These are phyloP conservation scores for Adelognathus sp. DNA, from an alignment of 2,888 invertebrate genomes.

Conservation along the genomic window DNA sequence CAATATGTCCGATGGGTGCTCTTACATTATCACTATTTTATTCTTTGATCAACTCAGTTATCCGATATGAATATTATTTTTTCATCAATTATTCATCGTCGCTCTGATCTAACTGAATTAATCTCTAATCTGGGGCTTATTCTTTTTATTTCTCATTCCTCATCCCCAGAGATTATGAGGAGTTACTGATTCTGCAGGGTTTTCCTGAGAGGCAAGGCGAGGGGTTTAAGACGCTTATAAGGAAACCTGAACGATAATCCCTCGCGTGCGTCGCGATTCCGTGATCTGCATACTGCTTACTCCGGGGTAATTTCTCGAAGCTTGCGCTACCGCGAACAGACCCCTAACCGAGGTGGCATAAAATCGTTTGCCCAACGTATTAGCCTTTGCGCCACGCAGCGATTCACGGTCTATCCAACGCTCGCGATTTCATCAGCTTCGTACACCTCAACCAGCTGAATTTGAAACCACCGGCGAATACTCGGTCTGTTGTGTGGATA, in stretches of 20 bases:
- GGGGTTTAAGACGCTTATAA: conserved; percentile 55
- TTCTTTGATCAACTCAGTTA: neutral
- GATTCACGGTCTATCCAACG: conserved; percentile 69
- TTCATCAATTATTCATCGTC: neutral
- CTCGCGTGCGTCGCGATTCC: conserved; percentile 74
- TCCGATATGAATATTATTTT: neutral
- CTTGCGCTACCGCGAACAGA: conserved; percentile 41
- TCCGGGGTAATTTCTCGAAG: conserved; percentile 70
- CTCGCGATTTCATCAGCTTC: conserved; percentile 66
- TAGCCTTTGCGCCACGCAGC: conserved; percentile 68
- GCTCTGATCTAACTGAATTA: neutral
- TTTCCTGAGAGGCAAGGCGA: conserved; percentile 12
- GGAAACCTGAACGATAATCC: conserved; percentile 70
- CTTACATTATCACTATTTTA: neutral
- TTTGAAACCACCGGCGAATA: neutral
- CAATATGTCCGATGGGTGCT: neutral
- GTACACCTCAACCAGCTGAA: conserved; percentile 26
- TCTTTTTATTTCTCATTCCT: conserved; percentile 18
- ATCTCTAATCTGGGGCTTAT: conserved; percentile 5
- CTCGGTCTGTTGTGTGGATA: conserved; percentile 44
- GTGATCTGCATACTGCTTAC: conserved; percentile 78
- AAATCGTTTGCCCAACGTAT: conserved; percentile 74
- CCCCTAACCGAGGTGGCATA: conserved; percentile 42
- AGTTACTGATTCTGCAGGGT: conserved; percentile 32
- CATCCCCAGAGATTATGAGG: conserved; percentile 30